Conservation (phyloP, 2,797 vertebrate genomes). For the Nannoperca australis region DNA sequence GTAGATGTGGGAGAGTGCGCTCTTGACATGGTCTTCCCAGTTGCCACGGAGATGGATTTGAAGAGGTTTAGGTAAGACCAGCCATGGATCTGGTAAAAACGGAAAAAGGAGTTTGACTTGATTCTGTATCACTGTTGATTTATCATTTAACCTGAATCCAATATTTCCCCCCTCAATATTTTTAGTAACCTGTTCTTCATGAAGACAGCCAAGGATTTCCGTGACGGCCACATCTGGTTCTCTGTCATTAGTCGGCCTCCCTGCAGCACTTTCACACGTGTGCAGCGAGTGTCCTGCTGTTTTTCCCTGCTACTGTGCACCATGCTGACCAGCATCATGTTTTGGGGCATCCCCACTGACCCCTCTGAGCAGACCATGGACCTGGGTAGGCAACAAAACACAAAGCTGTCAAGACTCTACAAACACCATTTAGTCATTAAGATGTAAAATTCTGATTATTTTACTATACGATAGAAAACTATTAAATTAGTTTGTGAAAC, state of each 20-base stretch:
- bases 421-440: background rate
- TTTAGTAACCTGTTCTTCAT: conserved; percentile 93
- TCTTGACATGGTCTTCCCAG: conserved; percentile 91
- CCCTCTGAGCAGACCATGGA: conserved; percentile 97
- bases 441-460: background rate
- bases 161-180: background rate
- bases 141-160: background rate
- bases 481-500: background rate
- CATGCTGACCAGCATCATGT: conserved; percentile 98
- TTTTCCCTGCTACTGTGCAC: conserved; percentile 96
- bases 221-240: conserved; percentile 95
- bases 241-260: conserved; percentile 92
- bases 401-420: background rate
- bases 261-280: conserved; percentile 91
- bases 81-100: background rate
- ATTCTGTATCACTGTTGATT: background rate
- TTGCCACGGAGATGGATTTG: conserved; percentile 92
- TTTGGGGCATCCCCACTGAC: conserved; percentile 94
- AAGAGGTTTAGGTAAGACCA: conserved; percentile 91
- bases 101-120: background rate
- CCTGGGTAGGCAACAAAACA: conserved; percentile 85
- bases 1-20: conserved; percentile 92
- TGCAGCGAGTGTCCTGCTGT: conserved; percentile 95
- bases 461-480: background rate
- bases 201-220: conserved; percentile 94